Base-by-base conservation (phyloP, 2,888 invertebrate species). In the Tachina lurida region DNA sequence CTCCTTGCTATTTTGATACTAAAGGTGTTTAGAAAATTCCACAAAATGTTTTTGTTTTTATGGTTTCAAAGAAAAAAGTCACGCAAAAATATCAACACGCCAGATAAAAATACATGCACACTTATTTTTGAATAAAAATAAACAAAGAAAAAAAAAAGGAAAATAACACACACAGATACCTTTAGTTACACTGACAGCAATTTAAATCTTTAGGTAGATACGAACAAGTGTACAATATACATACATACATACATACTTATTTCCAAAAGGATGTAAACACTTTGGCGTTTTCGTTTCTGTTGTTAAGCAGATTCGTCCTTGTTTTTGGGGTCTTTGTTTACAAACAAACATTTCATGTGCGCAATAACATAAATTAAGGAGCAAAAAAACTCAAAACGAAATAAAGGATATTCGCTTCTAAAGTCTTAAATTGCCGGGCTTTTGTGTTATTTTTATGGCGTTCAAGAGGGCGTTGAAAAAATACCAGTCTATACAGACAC, bases 381-480 rank as follows among this genome's bases (percentile, higher is more conserved):
- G 1, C n/a, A 54, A 62, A 49, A 49, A 75, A 47, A n/a, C 15
- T 12, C 10, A 45, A 31, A 58, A n/a, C 15, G 17, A 58, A 49
- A 31, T 12, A 43, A 54, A 47, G 65, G 22, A 60, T 78, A 70
- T 71, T 56, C 39, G 10, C 47, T 39, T 31, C 31, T 31, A 31
- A 8, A 56, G 5, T 74, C 74, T 73, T 67, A 41, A 10, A 22
- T 47, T 54, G 13, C 22, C 8, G 10, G 31, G 31, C 49, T 74
- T 39, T 39, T 56, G 43, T 22, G n/a, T 65, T 67, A 10, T 67
- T 47, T 67, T 39, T n/a, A 45, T 31, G 19, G 9, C 17, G 19
- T 79, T 73, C 52, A 31, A 67, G 74, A 68, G 81, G 81, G 74
- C 60, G 81, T 75, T 17, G 22, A 22, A 56, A 10, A 19, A 56